Conservation (phyloP, 2,113 vertebrate species). For the Cyanoramphus novaezelandiae region DNA sequence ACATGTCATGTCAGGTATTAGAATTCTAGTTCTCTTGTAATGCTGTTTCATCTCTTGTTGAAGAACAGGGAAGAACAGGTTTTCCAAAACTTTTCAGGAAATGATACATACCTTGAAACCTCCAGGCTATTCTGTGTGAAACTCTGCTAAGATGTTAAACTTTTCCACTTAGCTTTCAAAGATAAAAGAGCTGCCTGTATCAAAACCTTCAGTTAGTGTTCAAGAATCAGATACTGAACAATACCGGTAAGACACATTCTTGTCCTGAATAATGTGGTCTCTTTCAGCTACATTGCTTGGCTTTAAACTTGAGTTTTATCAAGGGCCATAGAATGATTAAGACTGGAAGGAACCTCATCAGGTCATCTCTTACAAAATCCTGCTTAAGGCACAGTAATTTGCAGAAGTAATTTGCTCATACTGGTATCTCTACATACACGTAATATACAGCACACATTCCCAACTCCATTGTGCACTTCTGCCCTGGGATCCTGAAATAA, state of each 20-base stretch:
- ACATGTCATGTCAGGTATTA: neutral
- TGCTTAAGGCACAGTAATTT: neutral
- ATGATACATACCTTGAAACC: neutral
- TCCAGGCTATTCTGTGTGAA: neutral
- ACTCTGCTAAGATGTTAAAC: neutral
- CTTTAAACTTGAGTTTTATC: neutral
- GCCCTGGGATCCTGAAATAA: neutral
- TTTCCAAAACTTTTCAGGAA: neutral
- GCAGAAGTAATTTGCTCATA: neutral
- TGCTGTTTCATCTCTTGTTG: neutral
- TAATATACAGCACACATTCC: neutral
- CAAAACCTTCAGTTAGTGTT: neutral
- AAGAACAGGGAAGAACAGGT: neutral
- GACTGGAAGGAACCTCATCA: neutral
- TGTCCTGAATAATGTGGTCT: neutral
- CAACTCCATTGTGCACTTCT: neutral
- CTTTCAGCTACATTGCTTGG: neutral
- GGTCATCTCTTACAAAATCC: neutral
- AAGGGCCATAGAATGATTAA: neutral
- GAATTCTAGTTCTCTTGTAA: neutral
- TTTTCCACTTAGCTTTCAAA: neutral
- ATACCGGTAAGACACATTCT: neutral
- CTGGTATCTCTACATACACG: fast-evolving
- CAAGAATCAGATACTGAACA: neutral
- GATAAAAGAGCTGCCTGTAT: neutral